Conservation (phyloP, 2,113 vertebrate species). For the Nyctibius bracteatus region DNA sequence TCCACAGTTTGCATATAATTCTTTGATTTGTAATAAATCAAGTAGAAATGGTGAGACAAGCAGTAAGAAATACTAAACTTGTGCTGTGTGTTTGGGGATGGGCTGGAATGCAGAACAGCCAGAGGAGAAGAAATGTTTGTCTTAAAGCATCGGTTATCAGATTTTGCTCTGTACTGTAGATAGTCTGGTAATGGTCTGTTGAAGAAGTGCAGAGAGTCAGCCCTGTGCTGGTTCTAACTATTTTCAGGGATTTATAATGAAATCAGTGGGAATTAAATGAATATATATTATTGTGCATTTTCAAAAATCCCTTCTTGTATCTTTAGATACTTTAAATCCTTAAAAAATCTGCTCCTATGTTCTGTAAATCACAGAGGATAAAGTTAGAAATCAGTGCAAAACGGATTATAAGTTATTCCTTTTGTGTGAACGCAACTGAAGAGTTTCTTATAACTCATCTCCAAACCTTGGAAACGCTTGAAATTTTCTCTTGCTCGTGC, state of each 20-base stretch:
- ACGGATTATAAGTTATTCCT: background rate
- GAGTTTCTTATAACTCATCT: background rate
- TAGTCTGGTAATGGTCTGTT: conserved; percentile 13
- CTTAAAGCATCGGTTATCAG: background rate
- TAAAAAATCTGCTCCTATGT: background rate
- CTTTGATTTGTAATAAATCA: background rate
- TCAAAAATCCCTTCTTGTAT: background rate
- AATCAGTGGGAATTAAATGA: background rate
- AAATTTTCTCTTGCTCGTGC: background rate
- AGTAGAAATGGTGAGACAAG: background rate
- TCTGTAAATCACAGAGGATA: background rate
- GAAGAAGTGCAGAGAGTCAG: background rate
- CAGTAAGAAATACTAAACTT: background rate
- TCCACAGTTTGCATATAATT: background rate
- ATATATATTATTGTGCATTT: background rate
- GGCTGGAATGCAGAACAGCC: conserved; percentile 49
- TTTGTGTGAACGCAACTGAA: background rate
- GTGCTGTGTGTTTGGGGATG: background rate
- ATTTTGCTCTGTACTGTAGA: conserved; percentile 39
- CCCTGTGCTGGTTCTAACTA: background rate
- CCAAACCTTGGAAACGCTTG: background rate
- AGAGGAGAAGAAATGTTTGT: conserved; percentile 26
- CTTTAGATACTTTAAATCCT: background rate
- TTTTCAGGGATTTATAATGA: background rate
- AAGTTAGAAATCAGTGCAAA: background rate